Percentiles rank a stretch among this genome's conserved stretches.
phyloP scores from a whole-genome alignment of 2,113 vertebrate species.

The Maccullochella peelii region DNA sequence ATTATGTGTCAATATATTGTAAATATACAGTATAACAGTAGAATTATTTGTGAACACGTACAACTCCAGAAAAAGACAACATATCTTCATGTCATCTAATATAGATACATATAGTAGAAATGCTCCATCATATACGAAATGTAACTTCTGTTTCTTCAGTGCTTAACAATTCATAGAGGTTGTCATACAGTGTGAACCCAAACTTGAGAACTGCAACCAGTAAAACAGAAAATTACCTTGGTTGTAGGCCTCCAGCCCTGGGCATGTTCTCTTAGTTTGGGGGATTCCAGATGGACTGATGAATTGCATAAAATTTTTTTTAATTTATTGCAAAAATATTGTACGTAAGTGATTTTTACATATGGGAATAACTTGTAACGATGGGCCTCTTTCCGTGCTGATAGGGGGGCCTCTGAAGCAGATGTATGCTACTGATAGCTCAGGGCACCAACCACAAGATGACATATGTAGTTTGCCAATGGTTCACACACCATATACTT shows the following conservation, averaged over 20 bases:
- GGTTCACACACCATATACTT: neutral
- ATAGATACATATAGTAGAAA: neutral
- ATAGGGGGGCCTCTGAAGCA: conserved; percentile 2
- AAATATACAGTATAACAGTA: neutral
- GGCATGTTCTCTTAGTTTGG: neutral
- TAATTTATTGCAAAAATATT: neutral
- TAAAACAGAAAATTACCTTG: neutral
- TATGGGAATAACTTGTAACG: neutral
- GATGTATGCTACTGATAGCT: conserved; percentile 32
- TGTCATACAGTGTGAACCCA: neutral
- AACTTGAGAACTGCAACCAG: neutral
- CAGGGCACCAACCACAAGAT: neutral
- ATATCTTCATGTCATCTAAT: neutral
- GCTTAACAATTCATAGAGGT: neutral
- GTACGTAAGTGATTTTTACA: neutral
- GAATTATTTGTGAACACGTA: neutral
- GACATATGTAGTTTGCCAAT: neutral
- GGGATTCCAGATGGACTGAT: neutral
- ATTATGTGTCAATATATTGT: neutral
- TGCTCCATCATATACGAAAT: neutral
- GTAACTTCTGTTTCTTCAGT: neutral
- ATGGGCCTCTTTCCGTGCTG: neutral
- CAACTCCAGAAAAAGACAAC: neutral
- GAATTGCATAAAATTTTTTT: neutral
- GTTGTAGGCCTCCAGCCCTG: neutral